These are phyloP conservation scores for Halcyon smyrnensis DNA, from an alignment of 2,797 vertebrate species.

Conservation along the genomic window DNA sequence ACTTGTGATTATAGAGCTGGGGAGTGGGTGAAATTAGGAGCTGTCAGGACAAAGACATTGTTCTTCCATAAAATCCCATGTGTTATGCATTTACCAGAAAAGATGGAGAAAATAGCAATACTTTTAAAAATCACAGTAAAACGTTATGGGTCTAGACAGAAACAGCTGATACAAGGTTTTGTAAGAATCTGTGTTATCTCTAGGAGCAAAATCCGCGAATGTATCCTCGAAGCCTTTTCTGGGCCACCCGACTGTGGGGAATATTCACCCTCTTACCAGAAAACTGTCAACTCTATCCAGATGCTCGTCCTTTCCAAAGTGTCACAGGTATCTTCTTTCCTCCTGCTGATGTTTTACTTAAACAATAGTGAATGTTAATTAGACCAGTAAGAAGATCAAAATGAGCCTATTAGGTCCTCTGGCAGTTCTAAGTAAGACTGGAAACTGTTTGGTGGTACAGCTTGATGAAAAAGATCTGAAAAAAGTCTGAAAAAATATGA, in stretches of 20 bases:
- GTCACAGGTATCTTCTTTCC: slow-evolving; percentile 82
- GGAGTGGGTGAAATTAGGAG: neutral
- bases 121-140: neutral
- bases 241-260: slow-evolving; percentile 88
- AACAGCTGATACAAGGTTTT: neutral
- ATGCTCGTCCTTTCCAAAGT: slow-evolving; percentile 81
- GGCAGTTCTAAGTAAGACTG: neutral
- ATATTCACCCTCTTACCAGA: slow-evolving; percentile 95
- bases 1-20: neutral
- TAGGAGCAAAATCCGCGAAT: slow-evolving; percentile 86
- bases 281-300: slow-evolving; percentile 91
- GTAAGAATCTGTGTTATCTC: slow-evolving; percentile 2
- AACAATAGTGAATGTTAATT: neutral
- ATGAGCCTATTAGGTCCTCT: neutral
- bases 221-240: slow-evolving; percentile 89
- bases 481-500: neutral
- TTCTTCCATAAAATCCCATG: neutral
- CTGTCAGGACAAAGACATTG: neutral
- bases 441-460: neutral
- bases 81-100: neutral
- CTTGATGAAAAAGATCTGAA: too few species aligned
- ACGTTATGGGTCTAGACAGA: neutral
- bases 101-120: neutral
- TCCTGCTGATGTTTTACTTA: neutral
- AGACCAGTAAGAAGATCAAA: neutral